Base-by-base conservation (phyloP, 2,113 vertebrate genomes). In the Nothocercus nigrocapillus region DNA sequence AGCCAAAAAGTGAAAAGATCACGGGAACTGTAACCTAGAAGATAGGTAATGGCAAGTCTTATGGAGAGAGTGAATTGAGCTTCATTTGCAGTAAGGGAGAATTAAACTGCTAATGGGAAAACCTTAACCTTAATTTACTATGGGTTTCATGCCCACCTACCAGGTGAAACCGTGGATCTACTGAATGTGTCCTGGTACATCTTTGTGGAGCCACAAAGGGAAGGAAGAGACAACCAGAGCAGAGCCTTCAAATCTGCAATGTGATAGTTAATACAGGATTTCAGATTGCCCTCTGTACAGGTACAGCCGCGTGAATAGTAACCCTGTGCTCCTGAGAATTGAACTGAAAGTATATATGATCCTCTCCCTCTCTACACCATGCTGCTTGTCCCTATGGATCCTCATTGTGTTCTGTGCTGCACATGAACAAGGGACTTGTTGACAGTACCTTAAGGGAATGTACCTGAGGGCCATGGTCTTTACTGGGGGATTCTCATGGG, bases 251-350 rank as follows among this genome's bases (percentile, higher is more conserved):
- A 47, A 49, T 6, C 45, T 67, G 7, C 58, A 45, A 34, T 42
- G 24, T 28, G 22, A 12, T 59, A 82, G 34, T 36, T 81, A 73
- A 54, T 4, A 7, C 16, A 22, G 68, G 53, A 28, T 51, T 77
- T 58, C 14, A 74, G 47, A 61, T 20, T 45, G 20, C 4, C 4
- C 5, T 36, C 53, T 38, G 22, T 44, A 17, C 5, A 67, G 59
- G 38, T 20, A 14, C n/a, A 51, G 27, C 49, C 3, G 2, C 0
- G 1, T 49, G 27, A 24, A 21, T 13, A 28, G 47, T 44, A 69
- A 69, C 36, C 38, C 15, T 40, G 62, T 40, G 36, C 62, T 61
- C 58, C n/a, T 64, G 24, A 40, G 10, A 38, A 27, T 27, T 40
- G 36, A 64, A 58, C 30, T 15, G 36, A n/a, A 27, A 56, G 28